Evolutionary conservation across 2,888 invertebrate genomes (phyloP), one percentile per base, ranked within the genome.

Genomic region (Subacronicta megacephala): DNA sequence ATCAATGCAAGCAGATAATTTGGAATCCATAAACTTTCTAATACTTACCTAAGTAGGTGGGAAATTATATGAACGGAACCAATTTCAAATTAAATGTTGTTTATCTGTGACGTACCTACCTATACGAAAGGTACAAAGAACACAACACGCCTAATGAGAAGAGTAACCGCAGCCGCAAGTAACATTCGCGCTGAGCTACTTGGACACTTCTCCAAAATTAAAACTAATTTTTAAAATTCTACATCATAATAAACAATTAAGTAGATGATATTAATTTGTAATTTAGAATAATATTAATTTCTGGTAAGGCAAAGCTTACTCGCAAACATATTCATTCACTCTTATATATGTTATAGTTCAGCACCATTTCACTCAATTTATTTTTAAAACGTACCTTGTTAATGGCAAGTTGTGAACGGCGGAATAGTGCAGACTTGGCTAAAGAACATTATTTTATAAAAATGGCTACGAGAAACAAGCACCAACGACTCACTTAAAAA

Each of bases 291-390:
- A 40, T 66, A 40, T 12, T 12, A 26, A 17, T 51, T 31, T 57
- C 45, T 62, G 55, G 47, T 76, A 72, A 69, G 62, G 62, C 62
- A 18, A 76, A 69, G 58, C 77, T 70, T 43, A 57, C 58, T 62
- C 54, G 41, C 45, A 42, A 64, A 50, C 50, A 33, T 40, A 37
- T 40, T 55, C 31, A 43, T 67, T 56, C 61, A 60, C 54, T 31
- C 41, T 36, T 38, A 31, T 38, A 54, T 62, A 49, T 44, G 56
- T 46, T 55, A 63, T 55, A 64, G 52, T 60, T 72, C 80, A 80
- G 80, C 80, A 80, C 80, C 80, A 77, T 55, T 62, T 69, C 66
- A 57, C 57, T 54, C 61, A 69, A 44, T 66, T 58, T 55, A 62
- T 15, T 33, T 59, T 66, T 44, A 62, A 49, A 44, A 57, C 45